These are phyloP conservation scores for Zaprionus inermis DNA, from an alignment of 1,140 invertebrate species.

Conservation along the genomic window DNA sequence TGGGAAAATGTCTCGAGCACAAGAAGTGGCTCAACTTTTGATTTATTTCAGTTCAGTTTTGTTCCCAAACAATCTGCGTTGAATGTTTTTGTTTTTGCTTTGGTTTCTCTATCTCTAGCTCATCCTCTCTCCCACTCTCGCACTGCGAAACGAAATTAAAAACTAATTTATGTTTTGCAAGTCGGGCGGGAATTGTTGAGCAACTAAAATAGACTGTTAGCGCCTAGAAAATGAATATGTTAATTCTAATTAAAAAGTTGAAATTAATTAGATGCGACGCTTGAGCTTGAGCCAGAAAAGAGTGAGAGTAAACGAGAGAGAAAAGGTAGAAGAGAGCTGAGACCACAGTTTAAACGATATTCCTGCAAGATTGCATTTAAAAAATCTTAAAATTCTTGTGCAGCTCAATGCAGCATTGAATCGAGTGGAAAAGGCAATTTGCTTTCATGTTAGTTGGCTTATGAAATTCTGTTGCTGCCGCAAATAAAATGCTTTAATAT, in stretches of 20 bases:
- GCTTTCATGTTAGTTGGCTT: neutral
- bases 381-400: neutral
- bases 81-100: constrained; percentile 17
- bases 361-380: neutral
- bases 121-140: neutral
- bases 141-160: constrained; percentile 53
- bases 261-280: constrained; percentile 18
- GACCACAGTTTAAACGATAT: neutral
- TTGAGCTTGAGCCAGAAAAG: neutral
- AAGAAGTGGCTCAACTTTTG: constrained; percentile 54
- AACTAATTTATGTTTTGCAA: constrained; percentile 52
- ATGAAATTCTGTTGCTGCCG: neutral
- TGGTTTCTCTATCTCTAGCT: neutral
- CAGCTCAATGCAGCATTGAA: neutral
- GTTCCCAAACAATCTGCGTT: constrained; percentile 42
- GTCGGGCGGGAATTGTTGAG: constrained; percentile 27
- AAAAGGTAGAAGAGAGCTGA: neutral
- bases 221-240: constrained; percentile 45
- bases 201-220: constrained; percentile 35
- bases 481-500: neutral
- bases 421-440: neutral
- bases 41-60: constrained; percentile 49
- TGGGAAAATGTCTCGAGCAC: constrained; percentile 15
- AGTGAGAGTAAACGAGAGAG: neutral
- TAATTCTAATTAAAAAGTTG: constrained; percentile 51